Evolutionary conservation across 2,113 vertebrate genomes (phyloP).

Genomic region (Neogale vison): DNA sequence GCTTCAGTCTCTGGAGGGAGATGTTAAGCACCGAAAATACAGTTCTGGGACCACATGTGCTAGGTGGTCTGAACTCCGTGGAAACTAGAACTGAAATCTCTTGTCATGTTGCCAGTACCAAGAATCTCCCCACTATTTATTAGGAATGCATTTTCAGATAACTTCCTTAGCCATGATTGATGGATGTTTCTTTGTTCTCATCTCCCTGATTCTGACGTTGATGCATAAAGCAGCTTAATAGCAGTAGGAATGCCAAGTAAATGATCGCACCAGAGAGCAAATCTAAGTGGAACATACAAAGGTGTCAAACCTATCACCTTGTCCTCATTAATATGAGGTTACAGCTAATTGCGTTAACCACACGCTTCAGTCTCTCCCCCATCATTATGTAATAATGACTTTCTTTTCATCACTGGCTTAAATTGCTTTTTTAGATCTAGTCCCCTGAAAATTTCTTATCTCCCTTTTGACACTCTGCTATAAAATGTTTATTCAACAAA

Average conservation of each 20-base stretch:
- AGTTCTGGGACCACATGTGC: background rate
- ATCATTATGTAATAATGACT: constrained; percentile 50
- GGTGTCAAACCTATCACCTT: constrained; percentile 36
- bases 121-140: background rate
- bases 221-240: background rate
- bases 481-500: background rate
- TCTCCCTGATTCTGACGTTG: background rate
- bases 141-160: background rate
- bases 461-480: background rate
- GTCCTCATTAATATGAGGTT: constrained; percentile 67
- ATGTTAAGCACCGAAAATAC: background rate
- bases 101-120: background rate
- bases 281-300: background rate
- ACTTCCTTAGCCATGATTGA: background rate
- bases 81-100: background rate
- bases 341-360: constrained; percentile 48
- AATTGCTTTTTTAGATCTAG: constrained; percentile 55
- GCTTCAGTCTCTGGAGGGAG: background rate
- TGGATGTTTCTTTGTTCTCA: background rate
- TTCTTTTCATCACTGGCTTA: constrained; percentile 24
- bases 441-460: constrained; percentile 17
- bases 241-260: background rate
- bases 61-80: background rate
- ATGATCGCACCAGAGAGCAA: background rate
- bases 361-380: background rate